A percentile compares a stretch with the other conserved stretches of the same genome.
Conservation (phyloP, 2,113 vertebrate genomes). For the Xerus inauris region DNA sequence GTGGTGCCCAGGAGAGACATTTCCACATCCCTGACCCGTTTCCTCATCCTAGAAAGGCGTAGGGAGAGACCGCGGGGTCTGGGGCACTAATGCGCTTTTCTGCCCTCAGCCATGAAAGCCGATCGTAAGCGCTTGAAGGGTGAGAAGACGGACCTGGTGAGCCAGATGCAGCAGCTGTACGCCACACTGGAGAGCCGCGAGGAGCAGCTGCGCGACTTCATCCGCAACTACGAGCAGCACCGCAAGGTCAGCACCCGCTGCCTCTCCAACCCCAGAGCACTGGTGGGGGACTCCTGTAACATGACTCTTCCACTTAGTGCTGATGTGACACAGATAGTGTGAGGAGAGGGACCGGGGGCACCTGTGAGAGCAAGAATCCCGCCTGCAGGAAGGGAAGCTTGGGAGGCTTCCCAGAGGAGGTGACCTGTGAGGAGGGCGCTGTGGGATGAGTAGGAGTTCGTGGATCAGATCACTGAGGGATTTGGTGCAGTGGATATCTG, state of each 20-base stretch:
- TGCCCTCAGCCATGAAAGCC: slow-evolving; percentile 94
- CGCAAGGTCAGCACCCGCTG: slow-evolving; percentile 89
- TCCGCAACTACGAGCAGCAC: slow-evolving; percentile 98
- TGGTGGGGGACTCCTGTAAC: accelerated
- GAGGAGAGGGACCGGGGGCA: background rate
- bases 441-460: background rate
- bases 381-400: background rate
- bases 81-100: background rate
- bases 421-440: background rate
- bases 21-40: accelerated
- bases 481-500: background rate
- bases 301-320: no score
- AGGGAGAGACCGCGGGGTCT: background rate
- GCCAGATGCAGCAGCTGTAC: slow-evolving; percentile 99
- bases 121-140: slow-evolving; percentile 97
- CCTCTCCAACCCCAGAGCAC: background rate
- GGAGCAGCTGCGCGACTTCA: slow-evolving; percentile 98
- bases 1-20: background rate
- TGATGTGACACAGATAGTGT: no score
- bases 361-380: background rate
- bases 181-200: slow-evolving; percentile 97
- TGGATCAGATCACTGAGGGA: background rate
- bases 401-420: background rate
- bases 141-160: slow-evolving; percentile 96
- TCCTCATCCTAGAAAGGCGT: background rate